Evolutionary conservation across 2,113 vertebrate species (phyloP).

Genomic region (Periophthalmus modestus): DNA sequence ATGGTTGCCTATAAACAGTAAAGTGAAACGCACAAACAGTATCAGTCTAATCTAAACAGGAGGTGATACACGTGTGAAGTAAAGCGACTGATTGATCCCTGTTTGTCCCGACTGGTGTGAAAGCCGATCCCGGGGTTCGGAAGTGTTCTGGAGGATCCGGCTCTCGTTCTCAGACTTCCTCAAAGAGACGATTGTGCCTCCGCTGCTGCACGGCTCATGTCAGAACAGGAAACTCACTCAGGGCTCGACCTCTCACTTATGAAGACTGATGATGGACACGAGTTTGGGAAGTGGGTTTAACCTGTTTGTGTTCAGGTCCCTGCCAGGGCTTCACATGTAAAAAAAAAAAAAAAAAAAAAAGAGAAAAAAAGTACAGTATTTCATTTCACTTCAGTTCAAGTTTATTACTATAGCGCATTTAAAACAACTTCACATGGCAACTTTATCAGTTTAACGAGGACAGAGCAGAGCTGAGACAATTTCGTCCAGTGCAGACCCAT

Average conservation of each 20-base stretch:
- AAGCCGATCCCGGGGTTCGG: conserved; percentile 30
- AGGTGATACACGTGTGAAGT: conserved; percentile 1
- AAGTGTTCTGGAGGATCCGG: conserved; percentile 41
- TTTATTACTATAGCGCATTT: too few species aligned
- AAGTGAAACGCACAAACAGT: too few species aligned
- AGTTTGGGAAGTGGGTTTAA: conserved; percentile 27
- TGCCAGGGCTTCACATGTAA: too few species aligned
- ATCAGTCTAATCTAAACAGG: not conserved
- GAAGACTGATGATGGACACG: conserved; percentile 48
- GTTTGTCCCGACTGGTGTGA: not conserved
- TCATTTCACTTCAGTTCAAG: too few species aligned
- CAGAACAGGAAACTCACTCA: conserved; percentile 62
- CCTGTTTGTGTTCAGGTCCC: not conserved
- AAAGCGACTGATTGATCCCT: conserved; percentile 9
- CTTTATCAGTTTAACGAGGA: too few species aligned
- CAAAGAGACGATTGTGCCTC: conserved; percentile 51
- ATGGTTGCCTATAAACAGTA: too few species aligned
- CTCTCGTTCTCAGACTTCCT: conserved; percentile 51
- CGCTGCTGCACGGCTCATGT: conserved; percentile 52
- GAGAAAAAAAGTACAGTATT: too few species aligned
- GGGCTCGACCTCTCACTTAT: conserved; percentile 60
- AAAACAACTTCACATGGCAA: too few species aligned
- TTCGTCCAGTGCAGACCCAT: too few species aligned
- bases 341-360: too few species aligned
- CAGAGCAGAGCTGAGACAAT: too few species aligned